Base-by-base conservation (phyloP, 2,888 invertebrate species). In the Patella caerulea region DNA sequence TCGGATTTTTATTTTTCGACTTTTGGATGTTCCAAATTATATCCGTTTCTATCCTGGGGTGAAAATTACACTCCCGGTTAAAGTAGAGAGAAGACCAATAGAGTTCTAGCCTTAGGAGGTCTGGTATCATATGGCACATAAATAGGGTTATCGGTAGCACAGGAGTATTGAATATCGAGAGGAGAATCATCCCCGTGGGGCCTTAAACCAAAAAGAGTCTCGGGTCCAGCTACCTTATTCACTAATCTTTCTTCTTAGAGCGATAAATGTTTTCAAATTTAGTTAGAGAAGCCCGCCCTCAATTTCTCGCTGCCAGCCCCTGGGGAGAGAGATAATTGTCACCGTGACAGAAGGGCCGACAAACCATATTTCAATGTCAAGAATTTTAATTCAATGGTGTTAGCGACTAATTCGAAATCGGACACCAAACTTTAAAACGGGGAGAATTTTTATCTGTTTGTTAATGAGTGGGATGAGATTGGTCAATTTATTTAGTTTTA, bases 291-390 rank as follows among this genome's bases (percentile, higher is more conserved):
- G 65, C 65, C 65, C 65, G 65, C 65, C 65, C 65, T 24, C 24
- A 65, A 65, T 65, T 65, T 65, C 65, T 65, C 65, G 65, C 65
- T 65, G 12, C 65, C 65, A 65, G 19, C 65, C 65, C 65, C 19
- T 45, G 24, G 65, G 65, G 65, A 65, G 65, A 65, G 65, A 24
- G 65, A 24, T 65, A 65, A 65, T 65, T 65, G 65, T 65, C 19
- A 24, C 65, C 19, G 24, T 65, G 65, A 65, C 65, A 65, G 65
- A 65, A 65, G 65, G 65, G 65, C 65, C 65, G 65, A 65, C 65
- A 65, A 65, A 65, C 65, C 65, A 65, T 65, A 65, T 65, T 65
- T 65, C 65, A 65, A 65, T 65, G 65, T 65, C 65, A 65, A 65
- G 65, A 65, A 65, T 65, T 65, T 65, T 65, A 65, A 65, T 65